A percentile compares a stretch with the other conserved stretches of the same genome.
These are phyloP conservation scores for Rhopalosiphum maidis DNA, from an alignment of 1,140 invertebrate species.

Conservation along the genomic window DNA sequence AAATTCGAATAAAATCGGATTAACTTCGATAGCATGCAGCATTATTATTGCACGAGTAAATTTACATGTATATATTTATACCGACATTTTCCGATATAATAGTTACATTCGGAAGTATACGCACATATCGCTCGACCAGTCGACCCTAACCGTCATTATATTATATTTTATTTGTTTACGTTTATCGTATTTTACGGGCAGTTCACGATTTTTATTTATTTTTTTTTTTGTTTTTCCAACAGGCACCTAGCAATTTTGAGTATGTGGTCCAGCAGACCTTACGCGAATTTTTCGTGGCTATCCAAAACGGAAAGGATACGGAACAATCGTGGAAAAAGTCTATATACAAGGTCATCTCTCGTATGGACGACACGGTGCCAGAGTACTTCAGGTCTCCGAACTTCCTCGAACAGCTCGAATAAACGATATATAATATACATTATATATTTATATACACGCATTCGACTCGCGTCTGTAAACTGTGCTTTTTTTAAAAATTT, in stretches of 20 bases:
- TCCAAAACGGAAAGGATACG: conserved; percentile 91
- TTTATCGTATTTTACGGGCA: neutral
- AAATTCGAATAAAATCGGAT: neutral
- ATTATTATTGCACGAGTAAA: neutral
- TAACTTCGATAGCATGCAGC: neutral
- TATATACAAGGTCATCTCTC: conserved; percentile 99
- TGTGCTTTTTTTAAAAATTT: conserved; percentile 58
- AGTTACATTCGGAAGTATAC: neutral
- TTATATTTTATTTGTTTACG: neutral
- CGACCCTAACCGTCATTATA: neutral
- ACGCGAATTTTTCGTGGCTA: conserved; percentile 97
- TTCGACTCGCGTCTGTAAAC: conserved; percentile 57
- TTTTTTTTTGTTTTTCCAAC: conserved; percentile 59
- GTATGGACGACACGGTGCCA: conserved; percentile 97
- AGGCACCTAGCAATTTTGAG: conserved; percentile 97
- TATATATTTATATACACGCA: neutral
- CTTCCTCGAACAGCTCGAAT: conserved; percentile 98
- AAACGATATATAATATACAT: conserved; percentile 63
- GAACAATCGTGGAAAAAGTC: conserved; percentile 99
- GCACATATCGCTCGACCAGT: neutral
- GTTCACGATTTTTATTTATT: neutral
- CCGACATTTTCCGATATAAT: neutral
- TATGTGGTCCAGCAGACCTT: conserved; percentile 96
- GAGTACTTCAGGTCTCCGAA: conserved; percentile 99
- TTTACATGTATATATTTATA: neutral